These are phyloP conservation scores for Hyles euphorbiae DNA, from an alignment of 1,140 invertebrate genomes.

Conservation along the genomic window DNA sequence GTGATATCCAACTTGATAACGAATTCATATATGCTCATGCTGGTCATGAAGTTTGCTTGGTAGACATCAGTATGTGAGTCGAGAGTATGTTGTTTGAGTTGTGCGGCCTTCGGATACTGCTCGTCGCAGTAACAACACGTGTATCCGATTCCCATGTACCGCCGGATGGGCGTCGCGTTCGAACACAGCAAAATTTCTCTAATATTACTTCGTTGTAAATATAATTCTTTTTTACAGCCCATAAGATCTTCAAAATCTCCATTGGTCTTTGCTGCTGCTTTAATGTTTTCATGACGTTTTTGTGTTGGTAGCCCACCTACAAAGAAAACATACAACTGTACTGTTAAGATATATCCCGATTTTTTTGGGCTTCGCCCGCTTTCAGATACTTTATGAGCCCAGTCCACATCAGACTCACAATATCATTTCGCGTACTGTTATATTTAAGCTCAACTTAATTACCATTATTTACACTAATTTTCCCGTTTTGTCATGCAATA, in stretches of 20 bases:
- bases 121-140: conserved; percentile 25
- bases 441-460: no score
- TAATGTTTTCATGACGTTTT: background rate
- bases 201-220: conserved; percentile 17
- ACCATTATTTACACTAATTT: no score
- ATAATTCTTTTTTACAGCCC: no score
- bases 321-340: conserved; percentile 7
- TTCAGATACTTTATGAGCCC: no score
- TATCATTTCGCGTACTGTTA: no score
- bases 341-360: background rate
- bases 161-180: conserved; percentile 29
- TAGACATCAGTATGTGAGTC: conserved; percentile 21
- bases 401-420: no score
- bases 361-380: no score
- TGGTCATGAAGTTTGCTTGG: conserved; percentile 29
- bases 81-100: conserved; percentile 23
- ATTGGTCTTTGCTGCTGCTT: conserved; percentile 8
- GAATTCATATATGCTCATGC: conserved; percentile 23
- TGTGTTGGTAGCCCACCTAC: conserved; percentile 7
- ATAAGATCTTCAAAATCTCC: no score
- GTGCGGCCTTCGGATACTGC: conserved; percentile 16
- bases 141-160: conserved; percentile 20
- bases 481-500: no score
- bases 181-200: conserved; percentile 22
- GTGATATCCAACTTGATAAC: conserved; percentile 49